Evolutionary conservation across 2,113 vertebrate genomes (phyloP).

Genomic region (Macaca fascicularis): T2T-MFA8v1.1 NC_088386.1:9293001-9293500

Average conservation of each 20-base stretch:
- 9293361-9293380: not conserved
- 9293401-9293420: not conserved
- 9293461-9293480: not conserved
- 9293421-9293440: not conserved
- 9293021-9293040: not conserved
- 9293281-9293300: not conserved
- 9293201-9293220: not conserved
- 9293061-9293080: not conserved
- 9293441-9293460: not conserved
- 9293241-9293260: not conserved
- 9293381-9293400: not conserved
- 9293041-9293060: not conserved
- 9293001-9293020: not conserved
- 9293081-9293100: not conserved
- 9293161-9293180: not conserved
- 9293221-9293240: not conserved
- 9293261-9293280: not conserved
- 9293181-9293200: not conserved
- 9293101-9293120: not conserved
- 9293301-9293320: not conserved
- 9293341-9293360: not conserved
- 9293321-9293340: not conserved
- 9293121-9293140: not conserved
- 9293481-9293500: not conserved
- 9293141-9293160: not conserved